Evolutionary conservation across 2,113 vertebrate genomes (phyloP).

Genomic region (Peucedramus taeniatus): DNA sequence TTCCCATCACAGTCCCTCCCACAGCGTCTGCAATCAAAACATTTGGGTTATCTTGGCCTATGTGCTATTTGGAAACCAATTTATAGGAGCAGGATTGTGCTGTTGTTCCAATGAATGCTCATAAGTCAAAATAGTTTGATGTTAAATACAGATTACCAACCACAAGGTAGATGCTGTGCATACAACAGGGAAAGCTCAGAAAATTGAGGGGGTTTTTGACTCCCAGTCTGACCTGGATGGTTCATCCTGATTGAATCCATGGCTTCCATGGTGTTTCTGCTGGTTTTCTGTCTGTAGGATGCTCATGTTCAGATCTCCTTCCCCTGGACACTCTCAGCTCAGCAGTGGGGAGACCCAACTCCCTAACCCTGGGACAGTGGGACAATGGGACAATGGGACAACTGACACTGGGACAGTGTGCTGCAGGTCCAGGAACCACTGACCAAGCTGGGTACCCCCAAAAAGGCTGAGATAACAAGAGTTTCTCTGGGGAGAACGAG

Average conservation of each 20-base stretch:
- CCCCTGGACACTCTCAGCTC: not conserved
- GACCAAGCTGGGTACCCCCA: not conserved
- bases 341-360: not conserved
- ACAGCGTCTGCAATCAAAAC: not conserved
- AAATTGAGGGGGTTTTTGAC: not conserved
- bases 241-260: not conserved
- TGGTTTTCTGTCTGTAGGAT: not conserved
- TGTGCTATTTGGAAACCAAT: not conserved
- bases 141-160: not conserved
- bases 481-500: not conserved
- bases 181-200: not conserved
- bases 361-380: not conserved
- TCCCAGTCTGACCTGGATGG: not conserved
- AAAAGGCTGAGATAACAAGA: rapidly evolving
- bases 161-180: not conserved
- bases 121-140: not conserved
- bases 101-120: not conserved
- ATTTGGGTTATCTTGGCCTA: not conserved
- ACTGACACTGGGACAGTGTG: not conserved
- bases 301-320: not conserved
- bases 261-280: not conserved
- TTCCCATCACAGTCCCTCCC: not conserved
- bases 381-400: not conserved
- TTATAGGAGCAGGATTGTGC: not conserved
- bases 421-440: not conserved